Base-by-base conservation (phyloP, 2,888 invertebrate species). In the Idaea biselata region DNA sequence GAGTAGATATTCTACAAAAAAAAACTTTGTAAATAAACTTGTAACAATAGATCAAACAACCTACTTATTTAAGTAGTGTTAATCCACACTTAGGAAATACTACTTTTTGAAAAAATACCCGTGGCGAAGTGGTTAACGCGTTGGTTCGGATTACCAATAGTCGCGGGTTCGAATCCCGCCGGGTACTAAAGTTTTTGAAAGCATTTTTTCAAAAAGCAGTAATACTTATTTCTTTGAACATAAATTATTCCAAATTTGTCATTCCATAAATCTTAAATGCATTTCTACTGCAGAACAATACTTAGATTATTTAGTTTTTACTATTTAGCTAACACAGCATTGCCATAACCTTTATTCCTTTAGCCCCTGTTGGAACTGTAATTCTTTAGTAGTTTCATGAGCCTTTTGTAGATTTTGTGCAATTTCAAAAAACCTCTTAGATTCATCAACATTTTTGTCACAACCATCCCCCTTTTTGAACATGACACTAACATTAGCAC, bases 401-500 rank as follows among this genome's bases (percentile, higher is more conserved):
- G 96, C 95, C 17, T 95, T 94, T 74, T 96, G 95, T 81, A 97
- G 89, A 61, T 95, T 95, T 57, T 95, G 74, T 0, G 97, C 97
- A 67, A 95, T 90, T 68, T 94, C 90, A 80, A 95, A 96, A 80
- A 95, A 98, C 69, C 94, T 93, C 63, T 96, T 94, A 0, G 97
- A 95, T 77, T 96, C 91, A 63, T 94, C 94, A 59, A 88, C 79
- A 84, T 96, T 95, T 80, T 96, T 95, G 61, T 95, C 94, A 0
- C 95, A 96, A 1, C 98, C 98, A 68, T 98, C 97, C 16, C 98
- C 98, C 80, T 94, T 94, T 44, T 93, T 93, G 82, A 97, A 97
- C 96, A 98, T 97, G 83, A 96, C 95, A 78, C 97, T 96, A 0
- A 98, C 91, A 89, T 99, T 99, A 0, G 96, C 96, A 90, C 99